phyloP scores from a whole-genome alignment of 2,888 invertebrate species.

The Hartigia nigra region DNA sequence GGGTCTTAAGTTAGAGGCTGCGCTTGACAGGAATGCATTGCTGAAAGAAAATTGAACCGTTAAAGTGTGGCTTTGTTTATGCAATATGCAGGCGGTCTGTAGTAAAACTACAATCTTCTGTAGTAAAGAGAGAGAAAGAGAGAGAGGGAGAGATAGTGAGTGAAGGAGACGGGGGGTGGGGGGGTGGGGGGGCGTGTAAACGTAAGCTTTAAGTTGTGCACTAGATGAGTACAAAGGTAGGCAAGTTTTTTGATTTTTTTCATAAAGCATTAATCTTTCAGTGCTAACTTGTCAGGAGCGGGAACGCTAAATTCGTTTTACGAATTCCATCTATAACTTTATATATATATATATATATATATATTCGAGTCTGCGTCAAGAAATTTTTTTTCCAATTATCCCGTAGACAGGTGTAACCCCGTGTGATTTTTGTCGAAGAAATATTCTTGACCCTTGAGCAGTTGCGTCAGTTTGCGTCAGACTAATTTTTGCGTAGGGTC shows the following conservation, averaged over 20 bases:
- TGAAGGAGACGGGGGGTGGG: too few relatives aligned
- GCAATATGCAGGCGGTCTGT: neutral
- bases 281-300: neutral
- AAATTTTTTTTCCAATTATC: neutral
- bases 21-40: neutral
- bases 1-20: neutral
- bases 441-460: too few relatives aligned
- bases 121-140: neutral
- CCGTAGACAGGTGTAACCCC: neutral
- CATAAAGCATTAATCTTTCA: neutral
- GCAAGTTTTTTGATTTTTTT: neutral
- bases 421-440: neutral
- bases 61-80: neutral
- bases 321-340: neutral
- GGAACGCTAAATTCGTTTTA: neutral
- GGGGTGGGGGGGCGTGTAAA: too few relatives aligned
- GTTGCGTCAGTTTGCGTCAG: too few relatives aligned
- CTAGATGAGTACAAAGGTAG: neutral
- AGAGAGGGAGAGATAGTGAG: too few relatives aligned
- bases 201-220: neutral
- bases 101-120: neutral
- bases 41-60: neutral
- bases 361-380: neutral
- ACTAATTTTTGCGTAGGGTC: too few relatives aligned
- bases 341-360: neutral